These are phyloP conservation scores for Ecliptopera silaceata DNA, from an alignment of 2,888 invertebrate species.

Conservation along the genomic window DNA sequence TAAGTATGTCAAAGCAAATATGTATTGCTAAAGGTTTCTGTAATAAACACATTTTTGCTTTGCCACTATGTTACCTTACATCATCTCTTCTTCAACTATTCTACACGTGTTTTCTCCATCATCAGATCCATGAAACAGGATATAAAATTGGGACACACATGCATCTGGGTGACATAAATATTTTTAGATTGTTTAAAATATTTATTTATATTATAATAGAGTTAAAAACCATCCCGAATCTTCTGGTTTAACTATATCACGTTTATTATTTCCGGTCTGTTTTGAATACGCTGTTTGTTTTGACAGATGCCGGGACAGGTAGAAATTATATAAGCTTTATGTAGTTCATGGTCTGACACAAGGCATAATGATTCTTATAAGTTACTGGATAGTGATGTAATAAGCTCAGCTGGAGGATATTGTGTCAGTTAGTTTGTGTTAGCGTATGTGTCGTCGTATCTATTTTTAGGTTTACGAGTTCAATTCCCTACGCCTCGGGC, in stretches of 20 bases:
- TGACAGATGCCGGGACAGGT: slow-evolving; percentile 63
- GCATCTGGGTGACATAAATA: slow-evolving; percentile 7
- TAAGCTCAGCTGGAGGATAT: slow-evolving; percentile 35
- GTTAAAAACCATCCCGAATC: background rate
- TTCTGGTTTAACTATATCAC: background rate
- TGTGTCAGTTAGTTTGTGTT: slow-evolving; percentile 39
- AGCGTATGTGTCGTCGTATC: slow-evolving; percentile 56
- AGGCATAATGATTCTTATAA: slow-evolving; percentile 43
- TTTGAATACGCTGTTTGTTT: slow-evolving; percentile 60
- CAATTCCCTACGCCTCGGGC: slow-evolving; percentile 60
- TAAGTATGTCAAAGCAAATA: too few species aligned
- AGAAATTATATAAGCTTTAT: background rate
- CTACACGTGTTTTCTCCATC: background rate
- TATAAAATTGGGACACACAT: slow-evolving; percentile 24
- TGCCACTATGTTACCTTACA: too few species aligned
- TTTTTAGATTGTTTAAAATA: slow-evolving; percentile 5
- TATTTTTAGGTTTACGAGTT: slow-evolving; percentile 80
- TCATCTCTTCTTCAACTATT: too few species aligned
- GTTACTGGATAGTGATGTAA: slow-evolving; percentile 35
- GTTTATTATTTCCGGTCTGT: background rate
- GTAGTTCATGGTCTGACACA: slow-evolving; percentile 27
- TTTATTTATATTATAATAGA: slow-evolving; percentile 4
- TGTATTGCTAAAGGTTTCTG: too few species aligned
- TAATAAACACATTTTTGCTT: too few species aligned
- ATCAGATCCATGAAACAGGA: slow-evolving; percentile 16